These are phyloP conservation scores for Brachionus koreanus DNA, from an alignment of 1,140 invertebrate genomes.

Conservation along the genomic window DNA sequence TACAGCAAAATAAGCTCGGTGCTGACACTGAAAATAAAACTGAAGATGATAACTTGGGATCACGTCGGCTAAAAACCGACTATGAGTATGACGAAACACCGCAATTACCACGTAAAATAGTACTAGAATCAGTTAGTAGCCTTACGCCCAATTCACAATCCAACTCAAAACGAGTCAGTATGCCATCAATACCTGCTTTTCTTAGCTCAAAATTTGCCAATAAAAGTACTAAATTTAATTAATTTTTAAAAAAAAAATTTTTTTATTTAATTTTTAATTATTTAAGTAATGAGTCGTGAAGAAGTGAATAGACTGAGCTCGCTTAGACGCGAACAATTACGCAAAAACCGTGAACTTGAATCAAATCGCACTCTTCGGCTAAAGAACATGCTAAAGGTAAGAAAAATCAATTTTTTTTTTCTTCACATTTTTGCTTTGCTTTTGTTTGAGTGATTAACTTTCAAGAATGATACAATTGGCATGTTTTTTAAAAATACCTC, in stretches of 20 bases:
- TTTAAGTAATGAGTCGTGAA: constrained; percentile 42
- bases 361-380: not conserved
- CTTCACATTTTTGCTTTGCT: not conserved
- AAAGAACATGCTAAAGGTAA: constrained; percentile 36
- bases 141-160: not conserved
- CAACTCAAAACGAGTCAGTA: constrained; percentile 30
- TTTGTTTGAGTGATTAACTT: not conserved
- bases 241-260: not conserved
- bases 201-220: constrained; percentile 27
- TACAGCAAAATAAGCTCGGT: constrained; percentile 33
- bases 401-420: not conserved
- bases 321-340: constrained; percentile 43
- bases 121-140: constrained; percentile 30
- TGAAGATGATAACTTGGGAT: not conserved
- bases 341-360: constrained; percentile 25
- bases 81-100: constrained; percentile 21
- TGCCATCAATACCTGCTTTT: constrained; percentile 42
- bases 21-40: not conserved
- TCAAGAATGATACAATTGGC: constrained; percentile 7
- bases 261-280: not conserved
- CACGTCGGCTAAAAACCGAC: not conserved
- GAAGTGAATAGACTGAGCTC: constrained; percentile 35
- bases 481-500: constrained; percentile 44
- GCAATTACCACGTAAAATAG: constrained; percentile 21
- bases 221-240: constrained; percentile 10